These are phyloP conservation scores for Semaprochilodus insignis DNA, from an alignment of 2,797 vertebrate genomes.

Conservation along the genomic window DNA sequence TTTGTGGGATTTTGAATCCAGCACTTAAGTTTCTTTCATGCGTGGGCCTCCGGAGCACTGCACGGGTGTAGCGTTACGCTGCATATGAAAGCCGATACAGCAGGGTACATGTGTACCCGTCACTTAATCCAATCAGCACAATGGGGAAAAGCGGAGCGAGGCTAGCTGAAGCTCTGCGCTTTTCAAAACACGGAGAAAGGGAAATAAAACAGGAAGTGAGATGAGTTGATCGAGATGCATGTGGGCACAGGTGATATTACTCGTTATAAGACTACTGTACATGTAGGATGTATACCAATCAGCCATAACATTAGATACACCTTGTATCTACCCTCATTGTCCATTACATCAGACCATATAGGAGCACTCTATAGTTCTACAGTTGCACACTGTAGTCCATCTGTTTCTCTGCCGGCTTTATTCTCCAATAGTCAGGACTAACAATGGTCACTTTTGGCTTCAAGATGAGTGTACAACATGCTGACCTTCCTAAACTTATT, in stretches of 20 bases:
- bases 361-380: too few species aligned
- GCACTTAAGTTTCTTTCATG: conserved; percentile 46
- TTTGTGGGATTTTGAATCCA: conserved; percentile 48
- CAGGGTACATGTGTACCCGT: conserved; percentile 44
- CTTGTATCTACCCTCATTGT: too few species aligned
- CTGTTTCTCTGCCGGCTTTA: too few species aligned
- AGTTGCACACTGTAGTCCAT: too few species aligned
- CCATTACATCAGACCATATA: too few species aligned
- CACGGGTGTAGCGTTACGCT: conserved; percentile 45
- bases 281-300: too few species aligned
- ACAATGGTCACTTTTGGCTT: too few species aligned
- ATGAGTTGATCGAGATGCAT: conserved; percentile 57
- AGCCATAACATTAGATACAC: too few species aligned
- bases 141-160: conserved; percentile 34
- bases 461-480: too few species aligned
- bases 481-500: too few species aligned
- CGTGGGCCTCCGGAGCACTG: conserved; percentile 32
- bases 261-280: too few species aligned
- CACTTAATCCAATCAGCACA: conserved; percentile 46
- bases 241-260: background rate
- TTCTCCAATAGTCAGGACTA: too few species aligned
- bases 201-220: conserved; percentile 7
- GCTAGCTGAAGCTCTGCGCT: background rate
- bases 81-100: conserved; percentile 51
- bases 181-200: background rate